Evolutionary conservation across 1,140 invertebrate genomes (phyloP).

Genomic region (Medauroidea extradentata): DNA sequence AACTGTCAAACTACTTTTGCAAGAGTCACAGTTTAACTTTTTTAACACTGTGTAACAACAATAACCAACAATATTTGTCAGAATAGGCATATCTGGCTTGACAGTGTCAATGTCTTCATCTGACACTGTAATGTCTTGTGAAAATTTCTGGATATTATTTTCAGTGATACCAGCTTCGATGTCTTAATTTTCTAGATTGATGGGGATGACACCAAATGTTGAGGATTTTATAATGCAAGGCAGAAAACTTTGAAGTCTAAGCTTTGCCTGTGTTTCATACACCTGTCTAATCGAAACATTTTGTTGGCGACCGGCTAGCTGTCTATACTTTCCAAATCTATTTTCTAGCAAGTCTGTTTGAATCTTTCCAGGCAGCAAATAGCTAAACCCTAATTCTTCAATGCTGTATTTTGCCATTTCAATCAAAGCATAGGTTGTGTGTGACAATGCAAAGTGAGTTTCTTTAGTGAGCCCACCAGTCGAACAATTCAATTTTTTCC

Average conservation of each 20-base stretch:
- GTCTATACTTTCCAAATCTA: constrained; percentile 4
- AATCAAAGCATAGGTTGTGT: not conserved
- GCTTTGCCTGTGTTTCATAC: not conserved
- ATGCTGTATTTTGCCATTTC: not conserved
- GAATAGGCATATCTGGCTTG: not conserved
- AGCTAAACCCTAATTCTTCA: not conserved
- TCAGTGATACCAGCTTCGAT: not conserved
- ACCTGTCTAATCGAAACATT: not conserved
- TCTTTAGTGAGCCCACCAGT: not conserved
- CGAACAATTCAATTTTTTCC: not conserved
- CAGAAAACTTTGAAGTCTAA: not conserved
- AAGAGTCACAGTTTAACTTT: not conserved
- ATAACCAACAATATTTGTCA: not conserved
- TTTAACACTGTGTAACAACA: not conserved
- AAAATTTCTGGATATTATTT: not conserved
- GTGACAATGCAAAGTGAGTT: not conserved
- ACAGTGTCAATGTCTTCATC: not conserved
- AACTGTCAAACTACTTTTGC: no score
- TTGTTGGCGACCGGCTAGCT: not conserved
- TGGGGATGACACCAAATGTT: not conserved
- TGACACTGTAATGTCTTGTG: not conserved
- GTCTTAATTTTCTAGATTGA: not conserved
- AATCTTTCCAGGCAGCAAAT: not conserved
- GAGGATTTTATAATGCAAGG: not conserved
- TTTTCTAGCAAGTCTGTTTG: not conserved